Evolutionary conservation across 2,113 vertebrate species (phyloP).

Genomic region (Gorsachius goisagi): DNA sequence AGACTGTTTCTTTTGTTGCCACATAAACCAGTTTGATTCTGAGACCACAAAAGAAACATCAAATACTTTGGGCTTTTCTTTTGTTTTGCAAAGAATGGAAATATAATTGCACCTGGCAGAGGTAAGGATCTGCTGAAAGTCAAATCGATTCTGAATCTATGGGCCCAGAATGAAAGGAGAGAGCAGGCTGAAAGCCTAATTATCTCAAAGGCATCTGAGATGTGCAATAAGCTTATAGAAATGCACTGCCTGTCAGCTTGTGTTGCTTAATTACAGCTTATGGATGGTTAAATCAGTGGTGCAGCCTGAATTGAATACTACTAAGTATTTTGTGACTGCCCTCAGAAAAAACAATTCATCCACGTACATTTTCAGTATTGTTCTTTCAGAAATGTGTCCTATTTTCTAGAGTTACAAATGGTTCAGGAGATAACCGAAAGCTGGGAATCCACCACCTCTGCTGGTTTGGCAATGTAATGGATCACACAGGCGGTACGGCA

Average conservation of each 20-base stretch:
- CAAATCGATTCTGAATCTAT: neutral
- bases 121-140: neutral
- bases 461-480: neutral
- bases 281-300: neutral
- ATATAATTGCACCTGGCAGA: constrained; percentile 5
- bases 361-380: neutral
- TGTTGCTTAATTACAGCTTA: neutral
- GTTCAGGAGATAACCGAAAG: neutral
- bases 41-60: neutral
- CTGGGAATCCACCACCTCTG: neutral
- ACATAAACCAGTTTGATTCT: neutral
- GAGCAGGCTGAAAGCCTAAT: neutral
- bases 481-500: neutral
- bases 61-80: neutral
- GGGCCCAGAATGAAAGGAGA: neutral
- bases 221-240: neutral
- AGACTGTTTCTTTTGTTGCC: neutral
- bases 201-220: neutral
- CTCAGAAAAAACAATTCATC: neutral
- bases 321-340: neutral
- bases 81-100: neutral
- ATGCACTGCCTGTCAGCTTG: neutral
- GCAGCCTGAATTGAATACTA: neutral
- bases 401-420: neutral
- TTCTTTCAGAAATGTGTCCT: neutral